Evolutionary conservation across 2,888 invertebrate genomes (phyloP), one percentile per base, ranked within the genome.

Genomic region (Lamellibrachia columna): DNA sequence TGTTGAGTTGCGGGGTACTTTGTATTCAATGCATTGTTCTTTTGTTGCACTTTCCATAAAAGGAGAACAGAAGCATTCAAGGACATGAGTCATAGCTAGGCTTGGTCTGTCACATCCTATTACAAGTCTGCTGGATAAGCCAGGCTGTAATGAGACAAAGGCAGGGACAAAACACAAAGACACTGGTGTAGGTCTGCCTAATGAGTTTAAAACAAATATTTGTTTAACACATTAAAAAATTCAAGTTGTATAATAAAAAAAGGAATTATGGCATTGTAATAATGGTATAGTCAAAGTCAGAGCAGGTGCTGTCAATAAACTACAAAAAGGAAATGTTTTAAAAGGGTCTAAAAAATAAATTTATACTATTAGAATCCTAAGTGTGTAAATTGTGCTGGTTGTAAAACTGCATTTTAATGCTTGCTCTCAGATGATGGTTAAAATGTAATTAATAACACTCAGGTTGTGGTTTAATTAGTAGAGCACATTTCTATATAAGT

Each of bases 31-130:
- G 22, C 75, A 75, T 75, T 75, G 75, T 75, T 75, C 75, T 75
- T 75, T 75, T 75, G 75, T 75, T 22, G 22, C 75, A 75, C 75
- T n/a, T 75, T 75, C 75, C 75, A 75, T 75, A 75, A 75, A 75
- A 75, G 75, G 75, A 75, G 75, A 15, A 75, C 75, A 15, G 75
- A 75, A 75, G 22, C 15, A n/a, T 75, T 3, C 15, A 75, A 75
- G 75, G 75, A 75, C 75, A 75, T 75, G 75, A 75, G 22, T 75
- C 75, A 75, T 2, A 75, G 22, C 75, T 75, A n/a, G 75, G 4
- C 75, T 15, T 11, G 22, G 22, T 22, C 75, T 75, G 75, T n/a
- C 75, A 75, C 75, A 75, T 75, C 75, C 75, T 75, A 75, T 75
- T 75, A 75, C 22, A 6, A n/a, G 4, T 11, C 9, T 7, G 60